Evolutionary conservation across 2,797 vertebrate species (phyloP), one percentile per base, ranked within the genome.

Genomic region (Diplodus sargus): DNA sequence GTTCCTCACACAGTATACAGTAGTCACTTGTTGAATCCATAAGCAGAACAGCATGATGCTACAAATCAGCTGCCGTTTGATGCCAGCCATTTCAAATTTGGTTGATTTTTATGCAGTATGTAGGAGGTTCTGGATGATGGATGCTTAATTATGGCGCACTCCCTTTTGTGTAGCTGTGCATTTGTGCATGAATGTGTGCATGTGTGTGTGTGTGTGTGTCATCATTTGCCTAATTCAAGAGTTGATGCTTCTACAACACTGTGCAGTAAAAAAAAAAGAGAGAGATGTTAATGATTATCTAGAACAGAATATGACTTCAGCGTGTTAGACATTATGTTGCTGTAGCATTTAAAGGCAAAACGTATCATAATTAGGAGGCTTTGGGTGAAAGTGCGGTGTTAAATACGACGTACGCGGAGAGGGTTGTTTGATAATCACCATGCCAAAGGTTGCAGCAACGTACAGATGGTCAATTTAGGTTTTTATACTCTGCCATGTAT

Each of bases 1-100:
- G 0, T 4, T 17, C n/a, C n/a, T 11, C 22, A 16, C 43, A 23
- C 15, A 61, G 9, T n/a, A 22, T 34, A 34, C 30, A 34, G 30
- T 17, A 6, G 28, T 57, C 68, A 85, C 71, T 57, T 74, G 79
- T 79, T 80, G 85, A 88, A 59, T 64, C 43, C 0, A 20, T 61
- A 14, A 11, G 56, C 28, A 25, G 25, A 43, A 2, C 2, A 39
- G 20, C 18, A 45, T 20, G n/a, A 9, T 16, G 4, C n/a, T 59
- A 0, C 10, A 17, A 57, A 68, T 48, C 23, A 17, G 76, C 76
- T 48, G 25, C 4, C 4, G 16, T 67, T 56, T 43, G 7, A 65
- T 56, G 42, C 5, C 58, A 63, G 62, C 49, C 52, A n/a, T 64
- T 80, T 69, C 0, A 54, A 54, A 79, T 17, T 12, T 17, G 71